These are phyloP conservation scores for Alentia gelatinosa DNA, from an alignment of 2,888 invertebrate genomes.

Conservation along the genomic window DNA sequence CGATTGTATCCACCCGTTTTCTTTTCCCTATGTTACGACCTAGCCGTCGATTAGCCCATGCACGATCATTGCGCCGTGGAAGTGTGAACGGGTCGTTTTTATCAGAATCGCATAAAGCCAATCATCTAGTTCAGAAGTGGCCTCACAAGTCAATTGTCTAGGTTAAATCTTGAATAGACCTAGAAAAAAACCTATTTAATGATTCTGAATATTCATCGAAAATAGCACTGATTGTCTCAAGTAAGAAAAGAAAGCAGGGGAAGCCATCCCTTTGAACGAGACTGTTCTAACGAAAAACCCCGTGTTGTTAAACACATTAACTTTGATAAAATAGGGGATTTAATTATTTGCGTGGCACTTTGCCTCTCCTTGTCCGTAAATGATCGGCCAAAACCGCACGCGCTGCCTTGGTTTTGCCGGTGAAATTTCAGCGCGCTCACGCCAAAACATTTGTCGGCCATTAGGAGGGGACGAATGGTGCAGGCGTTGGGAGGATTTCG, in stretches of 20 bases:
- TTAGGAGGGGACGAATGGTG: background rate
- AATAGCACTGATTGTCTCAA: background rate
- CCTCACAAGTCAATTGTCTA: too few relatives aligned
- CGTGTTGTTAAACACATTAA: slow-evolving; percentile 17
- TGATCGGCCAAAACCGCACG: background rate
- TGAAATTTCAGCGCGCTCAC: background rate
- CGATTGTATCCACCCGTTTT: too few relatives aligned
- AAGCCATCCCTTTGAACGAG: background rate
- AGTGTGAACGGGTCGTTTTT: too few relatives aligned
- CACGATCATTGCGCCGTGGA: too few relatives aligned
- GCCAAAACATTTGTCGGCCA: background rate
- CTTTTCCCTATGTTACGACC: too few relatives aligned
- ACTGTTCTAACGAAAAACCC: background rate
- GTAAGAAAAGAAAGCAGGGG: background rate
- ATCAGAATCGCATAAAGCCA: too few relatives aligned
- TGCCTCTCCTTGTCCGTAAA: slow-evolving; percentile 21
- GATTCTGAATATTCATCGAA: too few relatives aligned
- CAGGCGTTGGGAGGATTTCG: too few relatives aligned
- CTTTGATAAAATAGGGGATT: slow-evolving; percentile 24
- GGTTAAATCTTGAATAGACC: too few relatives aligned
- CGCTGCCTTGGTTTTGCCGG: background rate
- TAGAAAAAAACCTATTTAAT: too few relatives aligned
- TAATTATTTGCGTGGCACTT: slow-evolving; percentile 29
- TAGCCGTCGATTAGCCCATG: too few relatives aligned
- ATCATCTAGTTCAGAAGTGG: too few relatives aligned